Evolutionary conservation across 2,113 vertebrate species (phyloP).

Genomic region (Cervus canadensis): DNA sequence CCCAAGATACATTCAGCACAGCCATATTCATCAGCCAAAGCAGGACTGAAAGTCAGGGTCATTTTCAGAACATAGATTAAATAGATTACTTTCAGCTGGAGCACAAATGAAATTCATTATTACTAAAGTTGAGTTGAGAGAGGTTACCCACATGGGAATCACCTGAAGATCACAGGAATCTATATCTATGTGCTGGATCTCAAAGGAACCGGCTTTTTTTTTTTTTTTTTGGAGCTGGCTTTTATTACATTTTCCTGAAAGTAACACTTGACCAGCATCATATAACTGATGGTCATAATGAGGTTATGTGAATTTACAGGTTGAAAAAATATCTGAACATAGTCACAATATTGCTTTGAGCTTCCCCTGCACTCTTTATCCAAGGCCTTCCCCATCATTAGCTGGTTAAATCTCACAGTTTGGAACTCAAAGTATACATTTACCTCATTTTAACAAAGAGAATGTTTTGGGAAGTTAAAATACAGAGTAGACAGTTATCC

Average conservation of each 20-base stretch:
- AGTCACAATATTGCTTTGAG: background rate
- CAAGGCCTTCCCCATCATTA: background rate
- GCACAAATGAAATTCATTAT: background rate
- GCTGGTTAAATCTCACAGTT: background rate
- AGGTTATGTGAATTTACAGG: background rate
- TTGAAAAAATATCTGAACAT: background rate
- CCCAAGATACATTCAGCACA: background rate
- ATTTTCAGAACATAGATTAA: background rate
- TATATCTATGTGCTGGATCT: background rate
- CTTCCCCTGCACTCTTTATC: background rate
- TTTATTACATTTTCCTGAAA: background rate
- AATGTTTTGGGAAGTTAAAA: background rate
- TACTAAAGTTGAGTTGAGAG: background rate
- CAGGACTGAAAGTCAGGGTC: background rate
- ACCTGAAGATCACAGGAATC: background rate
- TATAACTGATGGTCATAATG: background rate
- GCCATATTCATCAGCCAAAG: background rate
- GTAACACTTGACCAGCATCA: background rate
- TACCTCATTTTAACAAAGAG: background rate
- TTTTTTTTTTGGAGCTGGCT: background rate
- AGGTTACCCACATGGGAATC: background rate
- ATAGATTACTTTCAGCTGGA: background rate
- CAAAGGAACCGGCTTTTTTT: background rate
- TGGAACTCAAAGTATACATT: background rate
- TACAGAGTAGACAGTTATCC: background rate